Percentiles rank a stretch among this genome's conserved stretches.
phyloP scores from a whole-genome alignment of 2,888 invertebrate genomes.

The Busseola fusca region DNA sequence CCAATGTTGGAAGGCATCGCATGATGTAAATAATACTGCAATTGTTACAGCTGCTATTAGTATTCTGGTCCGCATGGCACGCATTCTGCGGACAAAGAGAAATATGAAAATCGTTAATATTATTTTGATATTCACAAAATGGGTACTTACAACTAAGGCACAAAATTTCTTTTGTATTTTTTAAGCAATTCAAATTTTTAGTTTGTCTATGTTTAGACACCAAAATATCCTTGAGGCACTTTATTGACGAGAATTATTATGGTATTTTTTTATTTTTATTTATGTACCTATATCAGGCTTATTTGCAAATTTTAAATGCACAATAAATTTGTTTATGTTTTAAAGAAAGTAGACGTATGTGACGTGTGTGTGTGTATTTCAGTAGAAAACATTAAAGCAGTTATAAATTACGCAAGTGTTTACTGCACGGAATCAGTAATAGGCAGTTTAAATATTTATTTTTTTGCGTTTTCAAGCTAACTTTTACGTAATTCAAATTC shows the following conservation, averaged over 20 bases:
- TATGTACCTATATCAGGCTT: no score
- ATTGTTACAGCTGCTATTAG: constrained; percentile 19
- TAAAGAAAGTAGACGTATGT: neutral
- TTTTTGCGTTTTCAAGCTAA: no score
- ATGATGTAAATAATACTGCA: constrained; percentile 28
- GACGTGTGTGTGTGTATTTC: no score
- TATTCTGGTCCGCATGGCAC: constrained; percentile 33
- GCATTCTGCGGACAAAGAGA: constrained; percentile 46
- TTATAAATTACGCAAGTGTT: neutral
- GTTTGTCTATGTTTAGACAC: neutral
- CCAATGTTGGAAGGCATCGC: constrained; percentile 53
- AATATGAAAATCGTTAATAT: neutral
- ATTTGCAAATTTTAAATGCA: no score
- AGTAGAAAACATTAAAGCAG: neutral
- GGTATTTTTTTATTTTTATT: no score
- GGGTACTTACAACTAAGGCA: no score
- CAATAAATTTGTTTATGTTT: neutral
- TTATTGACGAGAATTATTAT: no score
- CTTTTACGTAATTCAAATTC: no score
- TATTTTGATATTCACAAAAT: neutral
- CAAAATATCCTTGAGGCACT: neutral
- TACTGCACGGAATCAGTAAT: neutral
- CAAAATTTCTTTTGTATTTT: neutral
- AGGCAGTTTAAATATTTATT: no score
- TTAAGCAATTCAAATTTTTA: neutral